Conservation (phyloP, 2,888 invertebrate species). For the Minunthozetes semirufus region DNA sequence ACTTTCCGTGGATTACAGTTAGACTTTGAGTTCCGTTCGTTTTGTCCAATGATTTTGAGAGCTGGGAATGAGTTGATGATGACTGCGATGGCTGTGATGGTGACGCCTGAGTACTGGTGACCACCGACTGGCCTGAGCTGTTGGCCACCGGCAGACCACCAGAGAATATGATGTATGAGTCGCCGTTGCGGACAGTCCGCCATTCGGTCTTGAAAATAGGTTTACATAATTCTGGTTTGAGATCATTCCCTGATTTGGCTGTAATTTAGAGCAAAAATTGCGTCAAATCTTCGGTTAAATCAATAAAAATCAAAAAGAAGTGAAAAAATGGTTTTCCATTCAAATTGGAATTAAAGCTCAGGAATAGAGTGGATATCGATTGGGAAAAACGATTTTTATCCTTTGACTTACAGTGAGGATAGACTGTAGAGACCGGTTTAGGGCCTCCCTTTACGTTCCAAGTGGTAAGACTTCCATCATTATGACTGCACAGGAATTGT, state of each 20-base stretch:
- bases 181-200: slow-evolving; percentile 75
- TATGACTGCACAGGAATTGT: slow-evolving; percentile 87
- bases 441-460: slow-evolving; percentile 74
- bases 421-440: slow-evolving; percentile 63
- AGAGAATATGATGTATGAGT: slow-evolving; percentile 91
- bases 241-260: slow-evolving; percentile 21
- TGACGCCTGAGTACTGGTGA: not conserved
- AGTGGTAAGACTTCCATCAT: slow-evolving; percentile 88
- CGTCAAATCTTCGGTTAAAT: not conserved
- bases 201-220: slow-evolving; percentile 92
- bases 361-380: too few relatives aligned
- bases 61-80: not conserved
- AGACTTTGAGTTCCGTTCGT: slow-evolving; percentile 54
- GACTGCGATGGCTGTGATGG: not conserved
- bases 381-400: too few relatives aligned
- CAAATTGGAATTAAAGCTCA: too few relatives aligned
- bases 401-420: slow-evolving; percentile 73
- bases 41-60: slow-evolving; percentile 19
- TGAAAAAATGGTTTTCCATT: slow-evolving; percentile 32
- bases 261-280: not conserved
- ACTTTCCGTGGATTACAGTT: slow-evolving; percentile 91
- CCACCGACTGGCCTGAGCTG: slow-evolving; percentile 5
- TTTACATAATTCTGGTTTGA: slow-evolving; percentile 77
- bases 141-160: slow-evolving; percentile 83
- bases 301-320: not conserved